A percentile compares a stretch with the other conserved stretches of the same genome.
Evolutionary conservation across 2,113 vertebrate genomes (phyloP).

Genomic region (Caretta caretta): DNA sequence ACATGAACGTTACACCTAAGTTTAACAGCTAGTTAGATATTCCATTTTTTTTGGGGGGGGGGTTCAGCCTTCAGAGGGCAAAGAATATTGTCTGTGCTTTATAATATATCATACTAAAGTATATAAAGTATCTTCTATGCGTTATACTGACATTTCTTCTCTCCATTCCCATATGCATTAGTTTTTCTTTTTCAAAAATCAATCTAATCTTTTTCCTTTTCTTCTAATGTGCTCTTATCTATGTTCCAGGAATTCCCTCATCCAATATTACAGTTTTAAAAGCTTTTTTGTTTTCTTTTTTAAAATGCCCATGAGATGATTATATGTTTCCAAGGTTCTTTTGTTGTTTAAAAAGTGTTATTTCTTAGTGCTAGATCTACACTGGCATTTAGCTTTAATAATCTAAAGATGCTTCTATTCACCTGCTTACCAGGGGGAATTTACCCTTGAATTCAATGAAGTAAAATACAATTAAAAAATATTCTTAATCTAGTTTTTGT

Average conservation of each 20-base stretch:
- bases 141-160: neutral
- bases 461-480: neutral
- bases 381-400: neutral
- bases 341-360: neutral
- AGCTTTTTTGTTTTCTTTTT: neutral
- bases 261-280: neutral
- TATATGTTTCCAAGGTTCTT: neutral
- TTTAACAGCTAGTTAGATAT: neutral
- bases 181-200: neutral
- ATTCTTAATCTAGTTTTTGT: neutral
- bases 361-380: neutral
- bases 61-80: neutral
- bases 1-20: neutral
- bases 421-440: neutral
- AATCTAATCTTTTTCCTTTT: conserved; percentile 8
- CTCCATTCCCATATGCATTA: neutral
- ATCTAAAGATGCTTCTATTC: neutral
- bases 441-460: neutral
- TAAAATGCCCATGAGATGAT: neutral
- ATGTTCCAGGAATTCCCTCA: neutral
- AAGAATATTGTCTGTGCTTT: neutral
- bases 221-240: neutral
- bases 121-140: neutral
- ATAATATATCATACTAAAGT: neutral
- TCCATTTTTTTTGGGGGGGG: neutral